These are phyloP conservation scores for Drosophila auraria DNA, from an alignment of 1,140 invertebrate genomes.

Conservation along the genomic window DNA sequence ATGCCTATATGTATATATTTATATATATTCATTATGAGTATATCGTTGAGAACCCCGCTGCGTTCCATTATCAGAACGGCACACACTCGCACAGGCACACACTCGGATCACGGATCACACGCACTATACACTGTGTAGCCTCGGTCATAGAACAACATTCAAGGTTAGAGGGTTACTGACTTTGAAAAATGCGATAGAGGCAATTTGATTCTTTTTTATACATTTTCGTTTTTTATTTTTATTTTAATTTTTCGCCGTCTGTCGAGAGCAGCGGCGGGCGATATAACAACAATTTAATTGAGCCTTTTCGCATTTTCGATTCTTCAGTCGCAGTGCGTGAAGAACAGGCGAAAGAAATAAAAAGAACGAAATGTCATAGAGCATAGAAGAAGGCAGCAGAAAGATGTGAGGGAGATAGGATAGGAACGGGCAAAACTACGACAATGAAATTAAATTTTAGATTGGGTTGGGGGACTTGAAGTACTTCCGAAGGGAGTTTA, in stretches of 20 bases:
- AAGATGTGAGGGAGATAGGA: constrained; percentile 31
- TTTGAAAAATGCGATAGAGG: constrained; percentile 81
- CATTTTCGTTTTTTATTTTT: constrained; percentile 36
- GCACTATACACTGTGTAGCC: constrained; percentile 29
- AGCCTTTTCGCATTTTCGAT: constrained; percentile 70
- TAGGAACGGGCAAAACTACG: constrained; percentile 37
- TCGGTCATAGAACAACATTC: constrained; percentile 72
- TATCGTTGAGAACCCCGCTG: constrained; percentile 56
- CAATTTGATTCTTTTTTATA: constrained; percentile 55
- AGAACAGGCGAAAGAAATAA: constrained; percentile 18
- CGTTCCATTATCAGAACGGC: constrained; percentile 66
- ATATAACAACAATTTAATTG: constrained; percentile 71
- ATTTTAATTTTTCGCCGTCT: constrained; percentile 7
- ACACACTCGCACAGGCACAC: constrained; percentile 7
- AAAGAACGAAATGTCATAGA: constrained; percentile 61
- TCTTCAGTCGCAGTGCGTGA: constrained; percentile 68
- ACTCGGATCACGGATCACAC: constrained; percentile 43
- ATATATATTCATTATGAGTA: constrained; percentile 19
- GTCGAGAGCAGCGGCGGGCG: constrained; percentile 24
- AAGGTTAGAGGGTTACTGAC: constrained; percentile 85
- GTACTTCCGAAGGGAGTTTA: background rate
- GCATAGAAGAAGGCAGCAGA: constrained; percentile 17
- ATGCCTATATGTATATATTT: background rate
- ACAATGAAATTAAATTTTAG: background rate
- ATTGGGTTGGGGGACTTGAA: background rate